phyloP scores from a whole-genome alignment of 1,140 invertebrate genomes.

The Caerostris darwini region DNA sequence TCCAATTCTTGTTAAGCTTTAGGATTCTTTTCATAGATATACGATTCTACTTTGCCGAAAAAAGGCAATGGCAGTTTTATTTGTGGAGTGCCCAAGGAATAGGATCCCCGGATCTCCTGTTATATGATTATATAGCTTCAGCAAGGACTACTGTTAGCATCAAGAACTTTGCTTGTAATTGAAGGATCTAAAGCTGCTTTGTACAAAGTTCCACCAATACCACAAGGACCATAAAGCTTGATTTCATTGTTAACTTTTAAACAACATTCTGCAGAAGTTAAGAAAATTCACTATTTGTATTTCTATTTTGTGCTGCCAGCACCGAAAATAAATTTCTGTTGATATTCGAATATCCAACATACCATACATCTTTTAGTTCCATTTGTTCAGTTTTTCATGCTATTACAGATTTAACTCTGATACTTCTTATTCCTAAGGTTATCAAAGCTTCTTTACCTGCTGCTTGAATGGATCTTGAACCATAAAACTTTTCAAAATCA shows the following conservation, averaged over 20 bases:
- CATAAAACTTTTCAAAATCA: slow-evolving; percentile 12
- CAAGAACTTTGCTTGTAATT: not conserved
- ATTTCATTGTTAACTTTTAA: slow-evolving; percentile 37
- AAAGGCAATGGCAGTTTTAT: too few species aligned
- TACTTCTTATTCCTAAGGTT: slow-evolving; percentile 52
- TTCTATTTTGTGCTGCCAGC: slow-evolving; percentile 23
- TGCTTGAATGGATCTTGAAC: slow-evolving; percentile 34
- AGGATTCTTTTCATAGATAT: not conserved
- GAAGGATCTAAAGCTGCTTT: slow-evolving; percentile 34
- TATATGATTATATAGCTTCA: slow-evolving; percentile 1
- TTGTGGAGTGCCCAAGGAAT: too few species aligned
- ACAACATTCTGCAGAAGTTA: slow-evolving; percentile 11
- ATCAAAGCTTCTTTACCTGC: slow-evolving; percentile 16
- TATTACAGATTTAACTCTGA: not conserved
- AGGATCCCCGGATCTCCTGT: too few species aligned
- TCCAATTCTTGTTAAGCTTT: not conserved
- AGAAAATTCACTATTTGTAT: slow-evolving; percentile 45
- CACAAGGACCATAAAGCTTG: not conserved
- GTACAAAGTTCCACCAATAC: not conserved
- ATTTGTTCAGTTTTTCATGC: not conserved
- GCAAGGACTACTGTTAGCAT: not conserved
- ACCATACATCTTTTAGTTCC: slow-evolving; percentile 54
- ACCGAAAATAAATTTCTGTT: slow-evolving; percentile 56
- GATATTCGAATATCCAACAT: slow-evolving; percentile 3
- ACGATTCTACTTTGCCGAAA: not conserved